These are phyloP conservation scores for Melanerpes aurifrons DNA, from an alignment of 2,113 vertebrate genomes.

Conservation along the genomic window DNA sequence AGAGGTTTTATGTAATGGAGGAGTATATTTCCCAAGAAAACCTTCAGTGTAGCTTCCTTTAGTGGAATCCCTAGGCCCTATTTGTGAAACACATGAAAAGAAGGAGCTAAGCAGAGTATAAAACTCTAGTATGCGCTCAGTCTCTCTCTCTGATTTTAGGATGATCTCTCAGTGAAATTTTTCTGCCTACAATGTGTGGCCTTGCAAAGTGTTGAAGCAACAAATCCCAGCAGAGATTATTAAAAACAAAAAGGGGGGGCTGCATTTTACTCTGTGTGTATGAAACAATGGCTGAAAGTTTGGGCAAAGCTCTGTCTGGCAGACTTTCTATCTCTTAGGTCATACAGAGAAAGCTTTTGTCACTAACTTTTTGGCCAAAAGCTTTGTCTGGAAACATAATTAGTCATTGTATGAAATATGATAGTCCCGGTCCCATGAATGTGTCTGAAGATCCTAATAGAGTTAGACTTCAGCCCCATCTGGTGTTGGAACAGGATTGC, in stretches of 20 bases:
- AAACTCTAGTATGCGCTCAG: not conserved
- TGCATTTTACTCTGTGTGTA: not conserved
- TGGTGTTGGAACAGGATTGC: slow-evolving; percentile 65
- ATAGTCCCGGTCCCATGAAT: not conserved
- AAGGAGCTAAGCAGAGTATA: not conserved
- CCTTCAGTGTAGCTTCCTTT: not conserved
- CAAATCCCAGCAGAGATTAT: not conserved
- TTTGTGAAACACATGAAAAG: slow-evolving; percentile 1
- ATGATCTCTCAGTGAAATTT: slow-evolving; percentile 10
- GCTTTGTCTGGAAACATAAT: slow-evolving; percentile 71
- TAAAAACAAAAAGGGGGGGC: not conserved
- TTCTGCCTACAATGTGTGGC: not conserved
- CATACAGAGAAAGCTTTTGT: slow-evolving; percentile 56
- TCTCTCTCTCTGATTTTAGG: not conserved
- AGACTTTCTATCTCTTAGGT: slow-evolving; percentile 11
- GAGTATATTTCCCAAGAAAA: not conserved
- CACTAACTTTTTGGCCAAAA: slow-evolving; percentile 30
- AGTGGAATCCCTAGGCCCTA: not conserved
- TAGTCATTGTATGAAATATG: slow-evolving; percentile 53
- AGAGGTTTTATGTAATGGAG: not conserved
- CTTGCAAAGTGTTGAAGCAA: not conserved
- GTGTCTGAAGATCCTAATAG: slow-evolving; percentile 18
- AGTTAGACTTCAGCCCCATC: slow-evolving; percentile 78
- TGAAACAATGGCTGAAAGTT: slow-evolving; percentile 23
- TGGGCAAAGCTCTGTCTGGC: not conserved